A percentile compares a stretch with the other conserved stretches of the same genome.
Evolutionary conservation across 2,888 invertebrate species (phyloP).

Genomic region (Megaustenia siamemsis): DNA sequence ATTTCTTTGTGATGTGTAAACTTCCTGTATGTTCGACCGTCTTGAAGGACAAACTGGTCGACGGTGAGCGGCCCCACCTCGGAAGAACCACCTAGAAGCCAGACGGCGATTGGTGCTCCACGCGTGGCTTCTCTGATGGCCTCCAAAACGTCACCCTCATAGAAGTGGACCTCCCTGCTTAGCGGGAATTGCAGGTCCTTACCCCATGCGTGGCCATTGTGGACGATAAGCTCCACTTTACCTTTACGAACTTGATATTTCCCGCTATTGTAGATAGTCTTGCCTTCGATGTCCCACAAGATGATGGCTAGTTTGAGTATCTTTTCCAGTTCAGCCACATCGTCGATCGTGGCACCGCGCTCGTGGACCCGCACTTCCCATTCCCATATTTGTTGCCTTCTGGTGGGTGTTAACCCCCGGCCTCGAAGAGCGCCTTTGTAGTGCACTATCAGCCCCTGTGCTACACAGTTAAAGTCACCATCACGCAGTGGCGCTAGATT

Average conservation of each 20-base stretch:
- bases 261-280: background rate
- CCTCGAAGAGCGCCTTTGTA: conserved; percentile 16
- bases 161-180: background rate
- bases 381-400: background rate
- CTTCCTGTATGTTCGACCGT: background rate
- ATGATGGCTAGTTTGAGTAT: background rate
- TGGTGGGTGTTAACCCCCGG: conserved; percentile 5
- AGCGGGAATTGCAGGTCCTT: conserved; percentile 5
- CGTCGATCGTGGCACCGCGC: conserved; percentile 5
- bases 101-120: background rate
- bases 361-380: background rate
- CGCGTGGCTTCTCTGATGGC: background rate
- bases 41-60: too few relatives aligned
- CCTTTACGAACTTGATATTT: background rate
- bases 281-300: conserved; percentile 1
- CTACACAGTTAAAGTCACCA: background rate
- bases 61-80: background rate
- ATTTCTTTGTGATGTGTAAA: background rate
- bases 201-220: conserved; percentile 1
- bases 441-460: background rate
- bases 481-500: background rate
- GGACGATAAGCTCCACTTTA: background rate
- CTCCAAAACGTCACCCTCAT: too few relatives aligned
- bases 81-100: background rate
- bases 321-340: conserved; percentile 7